Conservation (phyloP, 2,888 invertebrate genomes). For the Parnassius smintheus region DNA sequence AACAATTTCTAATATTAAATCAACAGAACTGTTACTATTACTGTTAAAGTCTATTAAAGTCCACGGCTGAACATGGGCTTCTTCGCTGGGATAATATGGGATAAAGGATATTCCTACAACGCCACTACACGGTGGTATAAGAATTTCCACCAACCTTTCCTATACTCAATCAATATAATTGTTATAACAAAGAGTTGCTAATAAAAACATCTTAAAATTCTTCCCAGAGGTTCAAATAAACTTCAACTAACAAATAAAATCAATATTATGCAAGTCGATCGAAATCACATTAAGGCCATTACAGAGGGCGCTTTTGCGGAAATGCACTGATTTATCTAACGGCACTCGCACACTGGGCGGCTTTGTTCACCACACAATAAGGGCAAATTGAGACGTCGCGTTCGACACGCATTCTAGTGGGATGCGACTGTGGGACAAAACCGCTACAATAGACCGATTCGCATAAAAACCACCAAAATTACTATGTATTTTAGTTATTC, state of each 20-base stretch:
- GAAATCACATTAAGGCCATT: conserved; percentile 4
- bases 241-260: not conserved
- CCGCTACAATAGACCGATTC: conserved; percentile 3
- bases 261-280: conserved; percentile 12
- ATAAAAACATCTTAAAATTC: no score
- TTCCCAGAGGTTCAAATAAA: no score
- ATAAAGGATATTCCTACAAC: no score
- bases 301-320: conserved; percentile 33
- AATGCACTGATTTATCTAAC: conserved; percentile 47
- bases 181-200: no score
- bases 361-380: conserved; percentile 58
- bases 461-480: conserved; percentile 1
- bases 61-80: no score
- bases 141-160: no score
- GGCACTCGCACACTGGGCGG: conserved; percentile 36
- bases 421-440: conserved; percentile 12
- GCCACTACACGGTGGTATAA: no score
- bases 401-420: conserved; percentile 55
- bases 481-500: not conserved
- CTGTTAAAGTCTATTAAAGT: no score
- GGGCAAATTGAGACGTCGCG: conserved; percentile 71
- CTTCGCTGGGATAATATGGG: no score
- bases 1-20: no score
- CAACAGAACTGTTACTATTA: no score
- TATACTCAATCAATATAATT: no score